Base-by-base conservation (phyloP, 1,140 invertebrate species). In the Camponotus pennsylvanicus region DNA sequence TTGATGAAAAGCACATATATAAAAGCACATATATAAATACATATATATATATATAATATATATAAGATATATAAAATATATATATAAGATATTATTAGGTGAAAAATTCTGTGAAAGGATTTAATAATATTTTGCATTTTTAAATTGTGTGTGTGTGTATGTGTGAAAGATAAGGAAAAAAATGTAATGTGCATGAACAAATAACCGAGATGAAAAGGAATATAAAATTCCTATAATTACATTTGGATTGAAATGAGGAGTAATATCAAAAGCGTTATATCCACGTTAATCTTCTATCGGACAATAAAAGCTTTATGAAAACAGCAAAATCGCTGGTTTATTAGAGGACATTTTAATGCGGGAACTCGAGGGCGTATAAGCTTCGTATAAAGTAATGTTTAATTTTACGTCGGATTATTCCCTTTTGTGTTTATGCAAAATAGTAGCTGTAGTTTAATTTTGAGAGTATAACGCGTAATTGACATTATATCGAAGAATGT, bases 401-500 rank as follows among this genome's bases (percentile, higher is more conserved):
- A 21, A 21, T 21, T 21, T 21, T 21, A 21, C 21, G 21, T 21
- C 49, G 5, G 15, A 52, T 52, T 52, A 5, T 18, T 52, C 4
- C 27, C n/a, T 40, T 75, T 1, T 1, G 15, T 18, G 55, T 55
- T 52, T 57, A 32, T 70, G 34, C 49, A 18, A 75, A 57, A 57
- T n/a, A 15, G 6, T 34, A 37, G 27, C 8, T 37, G 32, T 34
- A 37, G 21, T 32, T 55, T 27, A 45, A n/a, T 34, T 9, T 34
- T 37, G 9, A 49, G 5, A 55, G 4, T 37, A 75, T 75, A 75
- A 40, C 4, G 42, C 18, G 42, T 59, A 80, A 69, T 86, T 88
- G 82, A 15, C 76, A 63, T 82, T 86, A 76, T 27, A 27, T 40
- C 15, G 63, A 32, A 13, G 59, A 87, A 63, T 82, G 61, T 82